Evolutionary conservation across 2,113 vertebrate species (phyloP).

Genomic region (Nothocercus julius): DNA sequence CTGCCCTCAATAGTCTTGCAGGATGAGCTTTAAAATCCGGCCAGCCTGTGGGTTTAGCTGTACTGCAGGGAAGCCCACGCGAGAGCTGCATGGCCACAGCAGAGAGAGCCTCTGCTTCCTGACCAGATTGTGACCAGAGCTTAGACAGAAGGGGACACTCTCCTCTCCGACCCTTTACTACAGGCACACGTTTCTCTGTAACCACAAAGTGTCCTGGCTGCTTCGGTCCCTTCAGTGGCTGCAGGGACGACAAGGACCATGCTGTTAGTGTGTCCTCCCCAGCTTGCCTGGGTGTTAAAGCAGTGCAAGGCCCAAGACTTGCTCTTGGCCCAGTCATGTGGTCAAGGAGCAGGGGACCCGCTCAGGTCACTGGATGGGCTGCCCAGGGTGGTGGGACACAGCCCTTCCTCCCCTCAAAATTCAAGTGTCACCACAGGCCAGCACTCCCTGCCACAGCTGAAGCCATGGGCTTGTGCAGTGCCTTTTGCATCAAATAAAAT

Average conservation of each 20-base stretch:
- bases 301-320: too few relatives aligned
- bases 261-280: not conserved
- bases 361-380: not conserved
- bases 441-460: not conserved
- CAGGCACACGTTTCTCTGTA: accelerated
- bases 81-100: not conserved
- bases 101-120: not conserved
- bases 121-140: too few relatives aligned
- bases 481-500: accelerated
- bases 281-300: too few relatives aligned
- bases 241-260: not conserved
- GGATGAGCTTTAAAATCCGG: not conserved
- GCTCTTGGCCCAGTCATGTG: too few relatives aligned
- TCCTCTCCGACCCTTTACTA: too few relatives aligned
- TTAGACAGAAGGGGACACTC: not conserved
- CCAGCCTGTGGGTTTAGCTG: not conserved
- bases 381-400: not conserved
- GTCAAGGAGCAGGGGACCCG: too few relatives aligned
- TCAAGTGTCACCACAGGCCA: not conserved
- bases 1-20: not conserved
- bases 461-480: accelerated
- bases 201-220: not conserved
- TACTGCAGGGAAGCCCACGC: not conserved
- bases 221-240: accelerated
- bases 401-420: not conserved